These are phyloP conservation scores for Diprion similis DNA, from an alignment of 1,140 invertebrate genomes.

Conservation along the genomic window DNA sequence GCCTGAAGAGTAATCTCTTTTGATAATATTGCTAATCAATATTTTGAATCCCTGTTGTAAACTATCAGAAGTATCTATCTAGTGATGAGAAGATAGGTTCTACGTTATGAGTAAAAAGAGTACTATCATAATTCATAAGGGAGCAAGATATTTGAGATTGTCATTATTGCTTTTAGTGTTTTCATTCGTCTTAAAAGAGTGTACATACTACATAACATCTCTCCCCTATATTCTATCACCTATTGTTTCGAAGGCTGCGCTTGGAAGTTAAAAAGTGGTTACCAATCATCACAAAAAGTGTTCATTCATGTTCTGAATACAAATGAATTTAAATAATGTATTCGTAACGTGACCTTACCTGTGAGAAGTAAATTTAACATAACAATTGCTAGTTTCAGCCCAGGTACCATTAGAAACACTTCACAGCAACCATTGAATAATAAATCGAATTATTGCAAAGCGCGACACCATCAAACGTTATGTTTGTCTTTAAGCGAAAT, in stretches of 20 bases:
- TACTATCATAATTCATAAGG: not conserved
- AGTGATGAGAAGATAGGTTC: constrained; percentile 5
- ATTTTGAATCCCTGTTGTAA: constrained; percentile 12
- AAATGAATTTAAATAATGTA: not conserved
- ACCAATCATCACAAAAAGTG: not conserved
- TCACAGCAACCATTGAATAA: too few relatives aligned
- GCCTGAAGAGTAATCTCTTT: not conserved
- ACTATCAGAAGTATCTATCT: constrained; percentile 5
- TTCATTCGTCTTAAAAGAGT: too few relatives aligned
- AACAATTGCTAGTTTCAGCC: not conserved
- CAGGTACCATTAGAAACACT: not conserved
- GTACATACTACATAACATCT: too few relatives aligned
- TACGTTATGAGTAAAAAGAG: not conserved
- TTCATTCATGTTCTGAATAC: not conserved
- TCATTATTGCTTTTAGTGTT: too few relatives aligned
- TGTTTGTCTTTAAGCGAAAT: too few relatives aligned
- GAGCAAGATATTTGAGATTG: too few relatives aligned
- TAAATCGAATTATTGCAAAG: too few relatives aligned
- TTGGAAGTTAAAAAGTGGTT: not conserved
- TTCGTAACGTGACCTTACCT: not conserved
- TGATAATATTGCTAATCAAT: constrained; percentile 10
- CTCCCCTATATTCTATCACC: too few relatives aligned
- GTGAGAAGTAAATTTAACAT: not conserved
- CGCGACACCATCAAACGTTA: too few relatives aligned
- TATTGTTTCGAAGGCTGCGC: not conserved